Percentiles rank a stretch among this genome's conserved stretches.
Conservation (phyloP, 1,140 invertebrate species). For the Ridgeia piscesae region DNA sequence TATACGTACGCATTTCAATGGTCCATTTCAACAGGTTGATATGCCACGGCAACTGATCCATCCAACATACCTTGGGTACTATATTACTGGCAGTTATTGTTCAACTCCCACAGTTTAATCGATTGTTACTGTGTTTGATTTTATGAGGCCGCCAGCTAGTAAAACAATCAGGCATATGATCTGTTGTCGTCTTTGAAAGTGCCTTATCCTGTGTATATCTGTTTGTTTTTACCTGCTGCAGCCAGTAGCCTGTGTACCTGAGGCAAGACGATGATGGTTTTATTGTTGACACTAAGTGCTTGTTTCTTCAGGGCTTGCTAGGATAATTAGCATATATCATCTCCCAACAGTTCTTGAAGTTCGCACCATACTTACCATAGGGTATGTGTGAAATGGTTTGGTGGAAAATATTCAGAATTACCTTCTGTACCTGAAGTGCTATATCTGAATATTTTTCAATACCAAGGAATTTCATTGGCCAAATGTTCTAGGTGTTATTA, state of each 20-base stretch:
- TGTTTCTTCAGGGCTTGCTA: background rate
- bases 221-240: background rate
- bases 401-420: background rate
- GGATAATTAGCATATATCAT: constrained; percentile 1
- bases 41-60: too few species aligned
- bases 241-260: background rate
- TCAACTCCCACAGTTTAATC: background rate
- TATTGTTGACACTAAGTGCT: constrained; percentile 5
- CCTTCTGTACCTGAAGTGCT: background rate
- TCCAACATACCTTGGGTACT: background rate
- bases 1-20: too few species aligned
- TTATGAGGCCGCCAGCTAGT: background rate
- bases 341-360: background rate
- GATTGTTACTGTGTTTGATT: background rate
- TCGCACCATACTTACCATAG: background rate
- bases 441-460: background rate
- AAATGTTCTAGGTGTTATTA: background rate
- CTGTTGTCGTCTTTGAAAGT: background rate
- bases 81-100: background rate
- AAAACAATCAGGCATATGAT: background rate
- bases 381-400: background rate
- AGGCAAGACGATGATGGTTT: background rate
- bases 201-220: background rate
- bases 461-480: too few species aligned
- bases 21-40: too few species aligned